Percentiles rank a stretch among this genome's conserved stretches.
These are phyloP conservation scores for Solenopsis fugax DNA, from an alignment of 1,140 invertebrate species.

Conservation along the genomic window DNA sequence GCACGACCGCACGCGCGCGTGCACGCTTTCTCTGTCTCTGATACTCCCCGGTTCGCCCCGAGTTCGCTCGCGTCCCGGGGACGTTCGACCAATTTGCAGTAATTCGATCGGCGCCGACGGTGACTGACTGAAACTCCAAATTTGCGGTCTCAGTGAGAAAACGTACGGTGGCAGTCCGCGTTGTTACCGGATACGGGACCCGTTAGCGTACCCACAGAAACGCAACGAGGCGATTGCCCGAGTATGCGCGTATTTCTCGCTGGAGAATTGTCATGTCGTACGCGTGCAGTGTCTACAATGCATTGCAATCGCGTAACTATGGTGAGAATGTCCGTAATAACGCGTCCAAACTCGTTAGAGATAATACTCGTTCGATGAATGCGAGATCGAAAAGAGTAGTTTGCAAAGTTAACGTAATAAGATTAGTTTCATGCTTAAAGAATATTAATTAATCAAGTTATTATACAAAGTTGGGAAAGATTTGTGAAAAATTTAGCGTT, in stretches of 20 bases:
- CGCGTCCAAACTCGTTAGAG: background rate
- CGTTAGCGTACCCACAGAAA: slow-evolving; percentile 21
- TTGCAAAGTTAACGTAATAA: background rate
- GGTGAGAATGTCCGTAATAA: background rate
- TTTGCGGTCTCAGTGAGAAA: slow-evolving; percentile 77
- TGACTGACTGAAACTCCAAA: slow-evolving; percentile 77
- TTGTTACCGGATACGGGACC: slow-evolving; percentile 8
- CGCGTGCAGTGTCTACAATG: background rate
- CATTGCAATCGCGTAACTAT: background rate
- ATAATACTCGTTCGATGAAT: background rate
- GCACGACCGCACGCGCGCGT: background rate
- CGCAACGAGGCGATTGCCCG: slow-evolving; percentile 3
- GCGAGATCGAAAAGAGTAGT: background rate
- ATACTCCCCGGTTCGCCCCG: background rate
- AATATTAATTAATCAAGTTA: background rate
- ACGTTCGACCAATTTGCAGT: slow-evolving; percentile 78
- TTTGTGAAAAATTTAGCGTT: background rate
- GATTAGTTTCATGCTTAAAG: background rate
- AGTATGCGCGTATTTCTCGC: background rate
- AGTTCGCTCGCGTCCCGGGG: slow-evolving; percentile 35
- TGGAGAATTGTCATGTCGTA: slow-evolving; percentile 1
- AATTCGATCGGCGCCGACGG: slow-evolving; percentile 72
- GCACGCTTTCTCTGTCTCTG: background rate
- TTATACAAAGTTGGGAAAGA: background rate
- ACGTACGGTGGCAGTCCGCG: slow-evolving; percentile 57